phyloP scores from a whole-genome alignment of 2,797 vertebrate species.

The Ctenopoma multispine region DNA sequence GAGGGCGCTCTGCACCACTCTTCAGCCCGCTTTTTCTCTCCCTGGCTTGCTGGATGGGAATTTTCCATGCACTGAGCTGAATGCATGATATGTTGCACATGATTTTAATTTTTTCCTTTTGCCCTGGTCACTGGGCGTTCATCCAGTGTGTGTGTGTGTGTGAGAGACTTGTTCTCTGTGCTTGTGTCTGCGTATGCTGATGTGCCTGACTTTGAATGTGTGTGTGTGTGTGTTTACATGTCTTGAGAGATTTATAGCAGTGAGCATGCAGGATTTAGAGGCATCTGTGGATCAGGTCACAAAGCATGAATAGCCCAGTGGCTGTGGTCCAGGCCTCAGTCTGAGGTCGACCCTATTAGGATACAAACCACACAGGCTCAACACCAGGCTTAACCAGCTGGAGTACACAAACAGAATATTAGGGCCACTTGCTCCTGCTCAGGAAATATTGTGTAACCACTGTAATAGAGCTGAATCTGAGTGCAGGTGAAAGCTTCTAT shows the following conservation, averaged over 20 bases:
- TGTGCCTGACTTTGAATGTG: slow-evolving; percentile 52
- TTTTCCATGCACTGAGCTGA: slow-evolving; percentile 79
- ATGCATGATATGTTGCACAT: slow-evolving; percentile 70
- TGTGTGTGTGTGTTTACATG: slow-evolving; percentile 69
- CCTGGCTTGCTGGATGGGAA: slow-evolving; percentile 68
- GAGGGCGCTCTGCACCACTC: slow-evolving; percentile 59
- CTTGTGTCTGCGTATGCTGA: slow-evolving; percentile 41
- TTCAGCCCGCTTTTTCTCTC: not conserved
- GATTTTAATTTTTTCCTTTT: slow-evolving; percentile 71
- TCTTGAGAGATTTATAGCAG: slow-evolving; percentile 70
- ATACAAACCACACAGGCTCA: slow-evolving; percentile 68
- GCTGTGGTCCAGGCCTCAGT: slow-evolving; percentile 64
- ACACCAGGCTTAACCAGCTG: slow-evolving; percentile 52
- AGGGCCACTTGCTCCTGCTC: slow-evolving; percentile 30
- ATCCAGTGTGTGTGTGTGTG: slow-evolving; percentile 46
- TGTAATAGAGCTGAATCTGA: not conserved
- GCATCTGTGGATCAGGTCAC: slow-evolving; percentile 75
- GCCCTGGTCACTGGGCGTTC: slow-evolving; percentile 68
- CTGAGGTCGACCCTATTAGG: slow-evolving; percentile 75
- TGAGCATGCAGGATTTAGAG: slow-evolving; percentile 71
- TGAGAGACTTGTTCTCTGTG: slow-evolving; percentile 1
- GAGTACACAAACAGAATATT: slow-evolving; percentile 65
- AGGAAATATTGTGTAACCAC: slow-evolving; percentile 40
- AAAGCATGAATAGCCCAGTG: slow-evolving; percentile 72
- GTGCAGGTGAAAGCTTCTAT: slow-evolving; percentile 8